Evolutionary conservation across 37 sponge, comb jelly and placozoan genomes (phyloP).

Genomic region (Eunapius fragilis): DNA sequence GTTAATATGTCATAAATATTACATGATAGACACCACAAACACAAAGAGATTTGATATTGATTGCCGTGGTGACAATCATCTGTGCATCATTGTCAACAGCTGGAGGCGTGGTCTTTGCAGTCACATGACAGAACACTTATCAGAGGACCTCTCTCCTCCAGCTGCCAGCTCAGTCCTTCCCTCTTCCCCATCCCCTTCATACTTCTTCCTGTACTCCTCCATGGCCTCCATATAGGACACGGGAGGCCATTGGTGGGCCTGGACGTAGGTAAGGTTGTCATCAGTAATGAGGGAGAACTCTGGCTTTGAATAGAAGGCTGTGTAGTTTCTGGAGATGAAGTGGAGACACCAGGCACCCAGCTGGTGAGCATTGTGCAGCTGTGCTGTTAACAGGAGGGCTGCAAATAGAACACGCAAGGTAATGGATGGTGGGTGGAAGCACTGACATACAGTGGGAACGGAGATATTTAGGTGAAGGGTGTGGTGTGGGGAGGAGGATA

Average conservation of each 20-base stretch:
- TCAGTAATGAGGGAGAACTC: slow-evolving; percentile 42
- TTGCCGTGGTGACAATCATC: too few species aligned
- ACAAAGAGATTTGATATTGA: too few species aligned
- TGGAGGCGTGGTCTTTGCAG: too few species aligned
- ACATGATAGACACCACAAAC: too few species aligned
- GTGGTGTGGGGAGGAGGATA: too few species aligned
- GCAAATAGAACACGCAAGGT: neutral
- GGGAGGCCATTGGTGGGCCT: slow-evolving; percentile 79
- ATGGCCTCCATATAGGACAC: slow-evolving; percentile 67
- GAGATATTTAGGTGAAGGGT: too few species aligned
- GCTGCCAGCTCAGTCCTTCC: slow-evolving; percentile 4
- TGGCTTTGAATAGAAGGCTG: slow-evolving; percentile 50
- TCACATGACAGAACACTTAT: too few species aligned
- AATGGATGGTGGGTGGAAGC: too few species aligned
- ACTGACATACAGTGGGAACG: too few species aligned
- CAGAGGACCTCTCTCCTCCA: neutral
- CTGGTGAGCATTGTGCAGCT: slow-evolving; percentile 85
- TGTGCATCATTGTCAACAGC: too few species aligned
- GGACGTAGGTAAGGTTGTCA: slow-evolving; percentile 30
- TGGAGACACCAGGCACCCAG: slow-evolving; percentile 81
- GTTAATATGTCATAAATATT: too few species aligned
- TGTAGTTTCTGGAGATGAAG: slow-evolving; percentile 84
- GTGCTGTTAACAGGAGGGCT: slow-evolving; percentile 75
- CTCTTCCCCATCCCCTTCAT: slow-evolving; percentile 38
- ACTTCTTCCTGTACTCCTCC: slow-evolving; percentile 75